Base-by-base conservation (phyloP, 2,113 vertebrate species). In the Taxidea taxus region DNA sequence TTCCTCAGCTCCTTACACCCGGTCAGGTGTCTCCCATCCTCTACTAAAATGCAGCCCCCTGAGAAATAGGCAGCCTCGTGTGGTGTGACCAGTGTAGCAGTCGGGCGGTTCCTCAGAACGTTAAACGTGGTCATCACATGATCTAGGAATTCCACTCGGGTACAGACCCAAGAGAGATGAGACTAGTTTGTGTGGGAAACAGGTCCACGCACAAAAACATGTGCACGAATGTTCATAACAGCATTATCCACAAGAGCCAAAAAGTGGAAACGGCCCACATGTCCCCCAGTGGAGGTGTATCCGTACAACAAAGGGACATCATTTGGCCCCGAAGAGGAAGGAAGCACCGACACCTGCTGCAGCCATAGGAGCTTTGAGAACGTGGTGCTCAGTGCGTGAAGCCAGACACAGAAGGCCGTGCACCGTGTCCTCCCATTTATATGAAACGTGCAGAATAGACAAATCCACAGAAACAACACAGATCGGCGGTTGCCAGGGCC, bases 281-380 rank as follows among this genome's bases (percentile, higher is more conserved):
- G 42, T 77, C 11, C 11, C 27, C 39, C 39, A 4, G 0, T 11
- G 9, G n/a, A 34, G 11, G 16, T 3, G 1, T 51, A 4, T 42
- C 39, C 8, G 1, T 3, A 18, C 16, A 4, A 18, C 16, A 4
- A 7, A 42, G 70, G 47, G 54, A 6, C 56, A 34, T 58, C 81
- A 68, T 4, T 56, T 15, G 25, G 39, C 23, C 18, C 5, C 2
- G 2, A 31, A 64, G 62, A 83, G 37, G 34, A 83, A 21, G 0
- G 54, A 47, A 47, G 27, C 4, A 7, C 29, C 21, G 56, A 51
- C 10, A 4, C 3, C 1, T 3, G 42, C 27, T 12, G 3, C 1
- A 13, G 0, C 16, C 0, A 10, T 42, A 44, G 3, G 16, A 62
- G 47, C 44, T 39, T 56, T 23, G 13, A 37, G 66, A 90, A n/a